Evolutionary conservation across 2,113 vertebrate genomes (phyloP).

Genomic region (Diadophis punctatus): DNA sequence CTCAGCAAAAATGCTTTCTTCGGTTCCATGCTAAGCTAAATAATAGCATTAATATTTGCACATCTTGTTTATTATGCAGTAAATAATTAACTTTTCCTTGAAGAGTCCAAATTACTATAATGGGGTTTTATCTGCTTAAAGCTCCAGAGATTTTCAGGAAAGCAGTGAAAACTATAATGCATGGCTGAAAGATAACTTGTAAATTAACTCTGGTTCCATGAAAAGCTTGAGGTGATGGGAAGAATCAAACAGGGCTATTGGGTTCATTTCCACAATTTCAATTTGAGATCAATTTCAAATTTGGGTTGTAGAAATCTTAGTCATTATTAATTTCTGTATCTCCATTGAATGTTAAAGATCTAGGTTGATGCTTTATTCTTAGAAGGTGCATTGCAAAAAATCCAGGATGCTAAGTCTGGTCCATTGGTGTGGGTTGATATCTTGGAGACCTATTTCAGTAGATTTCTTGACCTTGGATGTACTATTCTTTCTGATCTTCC

Average conservation of each 20-base stretch:
- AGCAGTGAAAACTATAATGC: background rate
- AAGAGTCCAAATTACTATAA: background rate
- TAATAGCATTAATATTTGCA: too few species aligned
- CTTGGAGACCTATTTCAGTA: background rate
- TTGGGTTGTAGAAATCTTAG: background rate
- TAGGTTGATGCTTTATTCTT: background rate
- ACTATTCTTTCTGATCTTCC: background rate
- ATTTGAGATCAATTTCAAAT: background rate
- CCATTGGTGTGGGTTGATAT: background rate
- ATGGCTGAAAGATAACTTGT: background rate
- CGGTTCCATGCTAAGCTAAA: background rate
- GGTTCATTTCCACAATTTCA: background rate
- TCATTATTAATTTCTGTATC: background rate
- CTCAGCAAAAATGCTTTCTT: too few species aligned
- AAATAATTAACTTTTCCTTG: background rate
- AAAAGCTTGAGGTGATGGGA: background rate
- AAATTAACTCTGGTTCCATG: background rate
- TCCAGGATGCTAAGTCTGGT: background rate
- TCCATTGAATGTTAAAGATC: background rate
- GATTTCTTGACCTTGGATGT: background rate
- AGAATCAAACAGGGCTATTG: background rate
- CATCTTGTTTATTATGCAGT: too few species aligned
- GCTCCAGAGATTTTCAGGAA: background rate
- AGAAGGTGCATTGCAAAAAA: too few species aligned
- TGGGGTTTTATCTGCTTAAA: background rate